Evolutionary conservation across 2,888 invertebrate genomes (phyloP).

Genomic region (Hirtodrosophila trivittata): DNA sequence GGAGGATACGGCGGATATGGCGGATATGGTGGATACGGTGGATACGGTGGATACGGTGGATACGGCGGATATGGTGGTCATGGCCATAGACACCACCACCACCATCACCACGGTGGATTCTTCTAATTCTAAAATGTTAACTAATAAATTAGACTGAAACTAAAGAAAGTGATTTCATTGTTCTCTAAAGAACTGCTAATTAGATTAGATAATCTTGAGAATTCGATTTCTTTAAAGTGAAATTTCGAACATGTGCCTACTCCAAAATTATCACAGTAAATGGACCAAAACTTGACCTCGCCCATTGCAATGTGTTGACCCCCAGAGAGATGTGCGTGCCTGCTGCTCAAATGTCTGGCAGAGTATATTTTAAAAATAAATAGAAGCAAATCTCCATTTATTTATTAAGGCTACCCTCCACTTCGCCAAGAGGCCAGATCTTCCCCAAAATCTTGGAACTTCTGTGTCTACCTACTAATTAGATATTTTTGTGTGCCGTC

Average conservation of each 20-base stretch:
- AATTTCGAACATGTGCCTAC: slow-evolving; percentile 24
- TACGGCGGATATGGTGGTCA: slow-evolving; percentile 17
- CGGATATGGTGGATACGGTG: not conserved
- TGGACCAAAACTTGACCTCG: slow-evolving; percentile 77
- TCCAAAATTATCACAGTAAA: slow-evolving; percentile 50
- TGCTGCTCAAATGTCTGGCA: slow-evolving; percentile 44
- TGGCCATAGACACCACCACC: slow-evolving; percentile 3
- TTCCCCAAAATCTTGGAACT: slow-evolving; percentile 14
- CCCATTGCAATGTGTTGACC: slow-evolving; percentile 67
- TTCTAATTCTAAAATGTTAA: slow-evolving; percentile 13
- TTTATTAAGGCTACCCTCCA: slow-evolving; percentile 61
- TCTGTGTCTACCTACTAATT: slow-evolving; percentile 57
- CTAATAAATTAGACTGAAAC: slow-evolving; percentile 37
- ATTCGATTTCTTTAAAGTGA: slow-evolving; percentile 11
- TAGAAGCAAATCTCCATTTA: slow-evolving; percentile 69
- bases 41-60: slow-evolving; percentile 14
- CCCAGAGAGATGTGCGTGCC: slow-evolving; percentile 51
- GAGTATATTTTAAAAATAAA: slow-evolving; percentile 75
- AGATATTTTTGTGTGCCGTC: slow-evolving; percentile 54
- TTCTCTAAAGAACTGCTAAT: slow-evolving; percentile 8
- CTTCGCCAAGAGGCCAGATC: slow-evolving; percentile 4
- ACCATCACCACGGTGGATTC: slow-evolving; percentile 7
- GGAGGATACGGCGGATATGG: slow-evolving; percentile 25
- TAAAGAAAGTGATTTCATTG: slow-evolving; percentile 1
- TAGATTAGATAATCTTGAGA: slow-evolving; percentile 1